phyloP scores from a whole-genome alignment of 2,113 vertebrate species.

The Oreochromis niloticus region DNA sequence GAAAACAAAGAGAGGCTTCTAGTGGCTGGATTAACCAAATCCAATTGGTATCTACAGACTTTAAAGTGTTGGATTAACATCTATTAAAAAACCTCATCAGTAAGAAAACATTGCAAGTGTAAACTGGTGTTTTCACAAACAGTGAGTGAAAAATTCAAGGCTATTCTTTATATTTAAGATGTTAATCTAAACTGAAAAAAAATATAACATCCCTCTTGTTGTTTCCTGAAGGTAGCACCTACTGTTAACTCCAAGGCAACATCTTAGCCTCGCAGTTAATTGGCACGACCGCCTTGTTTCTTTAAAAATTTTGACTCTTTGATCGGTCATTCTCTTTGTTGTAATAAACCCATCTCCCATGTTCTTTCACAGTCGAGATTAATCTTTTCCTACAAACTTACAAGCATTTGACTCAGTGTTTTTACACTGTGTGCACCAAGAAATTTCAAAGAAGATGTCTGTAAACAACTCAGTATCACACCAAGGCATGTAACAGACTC shows the following conservation, averaged over 20 bases:
- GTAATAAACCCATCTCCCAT: not conserved
- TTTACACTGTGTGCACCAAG: not conserved
- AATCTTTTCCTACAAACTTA: not conserved
- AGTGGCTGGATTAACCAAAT: not conserved
- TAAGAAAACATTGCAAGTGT: not conserved
- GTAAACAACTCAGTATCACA: not conserved
- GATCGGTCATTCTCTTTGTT: not conserved
- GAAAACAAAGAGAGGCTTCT: not conserved
- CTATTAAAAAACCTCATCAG: not conserved
- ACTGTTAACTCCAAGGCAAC: not conserved
- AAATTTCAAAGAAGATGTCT: not conserved
- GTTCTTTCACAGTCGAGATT: not conserved
- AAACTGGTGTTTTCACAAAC: not conserved
- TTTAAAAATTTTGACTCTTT: not conserved
- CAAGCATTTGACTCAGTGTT: not conserved
- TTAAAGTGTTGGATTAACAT: not conserved
- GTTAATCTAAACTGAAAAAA: not conserved
- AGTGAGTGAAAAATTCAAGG: not conserved
- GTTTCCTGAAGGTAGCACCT: not conserved
- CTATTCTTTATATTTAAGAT: not conserved
- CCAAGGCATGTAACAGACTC: not conserved
- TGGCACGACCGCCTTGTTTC: not conserved
- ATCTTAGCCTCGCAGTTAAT: not conserved
- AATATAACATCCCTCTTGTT: fast-evolving
- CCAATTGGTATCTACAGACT: not conserved